These are phyloP conservation scores for Samia ricini DNA, from an alignment of 1,140 invertebrate genomes.

Conservation along the genomic window DNA sequence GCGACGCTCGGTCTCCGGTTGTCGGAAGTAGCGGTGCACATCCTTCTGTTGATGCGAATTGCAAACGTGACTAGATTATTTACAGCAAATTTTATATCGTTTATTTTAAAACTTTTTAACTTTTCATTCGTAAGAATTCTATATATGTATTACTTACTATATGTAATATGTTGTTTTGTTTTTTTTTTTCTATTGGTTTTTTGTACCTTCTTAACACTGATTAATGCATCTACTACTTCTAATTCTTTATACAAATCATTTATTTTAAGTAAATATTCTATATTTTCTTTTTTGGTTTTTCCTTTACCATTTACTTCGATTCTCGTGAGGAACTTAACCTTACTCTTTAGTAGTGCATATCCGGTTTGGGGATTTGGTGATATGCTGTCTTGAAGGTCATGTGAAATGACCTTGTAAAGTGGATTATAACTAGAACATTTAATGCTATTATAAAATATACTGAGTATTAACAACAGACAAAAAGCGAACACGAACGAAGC, in stretches of 20 bases:
- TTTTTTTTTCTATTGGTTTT: too few relatives aligned
- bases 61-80: conserved; percentile 30
- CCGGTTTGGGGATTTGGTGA: neutral
- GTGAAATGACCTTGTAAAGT: neutral
- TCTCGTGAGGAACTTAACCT: neutral
- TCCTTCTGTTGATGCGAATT: conserved; percentile 33
- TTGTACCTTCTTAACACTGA: too few relatives aligned
- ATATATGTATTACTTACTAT: neutral
- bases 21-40: conserved; percentile 25
- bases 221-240: too few relatives aligned
- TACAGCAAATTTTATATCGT: conserved; percentile 10
- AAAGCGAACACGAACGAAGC: too few relatives aligned
- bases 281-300: neutral
- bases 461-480: neutral
- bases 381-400: neutral
- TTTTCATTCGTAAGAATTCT: neutral
- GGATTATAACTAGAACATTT: neutral
- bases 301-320: neutral
- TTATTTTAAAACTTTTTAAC: conserved; percentile 10
- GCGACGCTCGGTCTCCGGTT: conserved; percentile 5
- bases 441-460: neutral
- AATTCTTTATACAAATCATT: too few relatives aligned
- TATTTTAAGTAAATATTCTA: too few relatives aligned
- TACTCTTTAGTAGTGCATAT: neutral
- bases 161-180: too few relatives aligned